These are phyloP conservation scores for Ia io DNA, from an alignment of 2,113 vertebrate species.

Conservation along the genomic window DNA sequence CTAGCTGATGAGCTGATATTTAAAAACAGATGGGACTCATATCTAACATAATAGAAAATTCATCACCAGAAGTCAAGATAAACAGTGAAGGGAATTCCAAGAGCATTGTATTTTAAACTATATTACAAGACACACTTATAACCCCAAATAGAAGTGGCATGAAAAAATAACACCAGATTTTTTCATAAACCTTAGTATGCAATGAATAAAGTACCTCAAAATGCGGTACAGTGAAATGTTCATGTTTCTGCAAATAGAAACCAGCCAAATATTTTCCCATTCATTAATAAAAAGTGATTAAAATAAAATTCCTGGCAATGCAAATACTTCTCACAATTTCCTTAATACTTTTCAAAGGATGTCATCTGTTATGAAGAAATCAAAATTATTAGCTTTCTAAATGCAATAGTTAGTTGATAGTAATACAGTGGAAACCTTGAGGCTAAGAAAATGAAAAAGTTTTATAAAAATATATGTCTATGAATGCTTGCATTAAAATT, in stretches of 20 bases:
- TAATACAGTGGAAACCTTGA: background rate
- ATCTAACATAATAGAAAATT: background rate
- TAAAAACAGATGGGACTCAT: conserved; percentile 56
- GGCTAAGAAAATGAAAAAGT: background rate
- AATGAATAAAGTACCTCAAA: background rate
- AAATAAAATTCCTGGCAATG: background rate
- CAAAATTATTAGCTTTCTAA: background rate
- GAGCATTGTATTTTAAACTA: background rate
- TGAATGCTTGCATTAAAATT: background rate
- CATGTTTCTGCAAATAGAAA: background rate
- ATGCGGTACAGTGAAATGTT: background rate
- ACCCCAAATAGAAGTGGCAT: background rate
- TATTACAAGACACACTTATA: background rate
- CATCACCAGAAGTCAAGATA: background rate
- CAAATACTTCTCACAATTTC: conserved; percentile 52
- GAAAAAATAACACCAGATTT: background rate
- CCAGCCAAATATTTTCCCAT: background rate
- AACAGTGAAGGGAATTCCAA: background rate
- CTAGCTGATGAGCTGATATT: conserved; percentile 45
- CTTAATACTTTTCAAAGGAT: conserved; percentile 58
- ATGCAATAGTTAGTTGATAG: background rate
- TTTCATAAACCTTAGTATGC: background rate
- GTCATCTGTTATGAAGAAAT: conserved; percentile 21
- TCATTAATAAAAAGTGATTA: background rate
- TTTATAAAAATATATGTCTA: background rate